Conservation (phyloP, 2,888 invertebrate genomes). For the Chaetoderma sp. region DNA sequence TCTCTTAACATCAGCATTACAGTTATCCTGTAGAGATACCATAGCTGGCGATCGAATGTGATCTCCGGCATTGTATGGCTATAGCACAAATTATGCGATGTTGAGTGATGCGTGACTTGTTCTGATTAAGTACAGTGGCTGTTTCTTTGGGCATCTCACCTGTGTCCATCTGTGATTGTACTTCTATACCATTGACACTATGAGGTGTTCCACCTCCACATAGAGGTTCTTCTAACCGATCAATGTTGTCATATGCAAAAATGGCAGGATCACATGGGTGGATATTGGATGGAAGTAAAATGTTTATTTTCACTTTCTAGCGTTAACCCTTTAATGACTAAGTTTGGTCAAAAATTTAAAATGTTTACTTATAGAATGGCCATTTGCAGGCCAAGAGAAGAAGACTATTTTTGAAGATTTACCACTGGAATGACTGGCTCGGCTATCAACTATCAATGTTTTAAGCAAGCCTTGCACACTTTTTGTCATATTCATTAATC, state of each 20-base stretch:
- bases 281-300: constrained; percentile 25
- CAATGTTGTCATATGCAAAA: constrained; percentile 43
- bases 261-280: constrained; percentile 28
- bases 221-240: constrained; percentile 39
- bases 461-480: too few relatives aligned
- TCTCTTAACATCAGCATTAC: not conserved
- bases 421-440: too few relatives aligned
- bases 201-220: constrained; percentile 38
- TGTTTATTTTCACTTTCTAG: constrained; percentile 36
- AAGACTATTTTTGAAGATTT: too few relatives aligned
- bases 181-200: constrained; percentile 41
- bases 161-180: constrained; percentile 28
- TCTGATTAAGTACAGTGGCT: not conserved
- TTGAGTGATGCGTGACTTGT: constrained; percentile 14
- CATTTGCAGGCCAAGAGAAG: too few relatives aligned
- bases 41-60: constrained; percentile 20
- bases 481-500: too few relatives aligned
- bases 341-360: too few relatives aligned
- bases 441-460: too few relatives aligned
- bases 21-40: not conserved
- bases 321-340: too few relatives aligned
- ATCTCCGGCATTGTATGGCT: constrained; percentile 21
- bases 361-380: too few relatives aligned
- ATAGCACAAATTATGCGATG: constrained; percentile 12
- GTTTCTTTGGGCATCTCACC: constrained; percentile 15